Conservation (phyloP, 1,140 invertebrate species). For the Cydia amplana region DNA sequence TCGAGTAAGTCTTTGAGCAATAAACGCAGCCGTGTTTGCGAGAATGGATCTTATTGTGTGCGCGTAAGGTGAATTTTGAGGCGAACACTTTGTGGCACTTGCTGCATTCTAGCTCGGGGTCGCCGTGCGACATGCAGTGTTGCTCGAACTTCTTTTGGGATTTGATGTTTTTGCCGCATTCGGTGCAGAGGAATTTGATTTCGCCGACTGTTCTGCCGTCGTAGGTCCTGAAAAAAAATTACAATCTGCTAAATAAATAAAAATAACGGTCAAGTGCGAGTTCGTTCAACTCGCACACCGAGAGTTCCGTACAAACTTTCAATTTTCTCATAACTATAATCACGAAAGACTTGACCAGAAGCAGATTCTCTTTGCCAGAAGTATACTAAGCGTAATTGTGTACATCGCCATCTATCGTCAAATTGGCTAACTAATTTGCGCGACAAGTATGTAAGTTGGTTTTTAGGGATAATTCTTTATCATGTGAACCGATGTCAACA, state of each 20-base stretch:
- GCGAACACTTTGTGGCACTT: slow-evolving; percentile 75
- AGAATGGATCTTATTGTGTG: slow-evolving; percentile 79
- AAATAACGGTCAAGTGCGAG: too few species aligned
- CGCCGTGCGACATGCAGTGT: slow-evolving; percentile 66
- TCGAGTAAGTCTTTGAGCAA: slow-evolving; percentile 58
- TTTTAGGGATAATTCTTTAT: too few species aligned
- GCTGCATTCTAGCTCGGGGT: slow-evolving; percentile 71
- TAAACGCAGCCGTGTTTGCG: slow-evolving; percentile 78
- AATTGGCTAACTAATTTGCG: too few species aligned
- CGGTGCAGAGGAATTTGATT: slow-evolving; percentile 57
- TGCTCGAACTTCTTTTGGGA: slow-evolving; percentile 62
- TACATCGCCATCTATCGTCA: too few species aligned
- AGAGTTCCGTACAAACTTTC: too few species aligned
- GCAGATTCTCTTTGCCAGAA: too few species aligned
- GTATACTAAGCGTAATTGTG: too few species aligned
- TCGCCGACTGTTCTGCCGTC: slow-evolving; percentile 35
- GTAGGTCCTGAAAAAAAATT: slow-evolving; percentile 11
- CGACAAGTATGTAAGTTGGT: too few species aligned
- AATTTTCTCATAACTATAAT: too few species aligned
- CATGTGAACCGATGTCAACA: too few species aligned
- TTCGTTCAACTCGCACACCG: too few species aligned
- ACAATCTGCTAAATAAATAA: neutral
- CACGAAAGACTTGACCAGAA: too few species aligned
- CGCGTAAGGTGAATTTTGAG: slow-evolving; percentile 68
- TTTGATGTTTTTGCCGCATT: slow-evolving; percentile 70